Base-by-base conservation (phyloP, 2,113 vertebrate species). In the Sinocyclocheilus anophthalmus region DNA sequence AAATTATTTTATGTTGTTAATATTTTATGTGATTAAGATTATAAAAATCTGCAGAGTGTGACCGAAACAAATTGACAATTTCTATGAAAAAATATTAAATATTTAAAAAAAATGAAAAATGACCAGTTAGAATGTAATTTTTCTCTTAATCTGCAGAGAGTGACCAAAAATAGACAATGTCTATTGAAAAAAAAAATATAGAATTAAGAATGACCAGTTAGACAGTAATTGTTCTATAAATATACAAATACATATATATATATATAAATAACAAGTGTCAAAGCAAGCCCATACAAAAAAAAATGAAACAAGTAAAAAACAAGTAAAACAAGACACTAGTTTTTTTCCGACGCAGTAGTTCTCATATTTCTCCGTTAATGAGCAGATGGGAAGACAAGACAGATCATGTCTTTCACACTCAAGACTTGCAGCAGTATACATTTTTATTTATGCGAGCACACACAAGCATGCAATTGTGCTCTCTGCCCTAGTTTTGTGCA, bases 391-490 rank as follows among this genome's bases (percentile, higher is more conserved):
- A 83, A 39, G 50, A 83, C 48, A 39, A 73, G 69, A 73, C 55
- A 48, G 30, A 73, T 57, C 53, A 39, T 73, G 81, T 39, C 30
- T 57, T 22, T 55, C 48, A 55, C 50, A 57, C 33, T 33, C 33
- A 24, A 24, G 67, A 53, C 33, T n/a, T 72, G 65, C 48, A 42
- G 30, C 14, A 7, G 10, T 84, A n/a, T 61, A 30, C 45, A 50
- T 82, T 53, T 82, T 82, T 69, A 20, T 48, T 8, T n/a, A 26
- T 12, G 3, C 22, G 2, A 6, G 22, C n/a, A 67, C 57, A 18
- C 39, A 81, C 78, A 53, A 24, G 63, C n/a, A 82, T 24, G 61
- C 63, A 67, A 37, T 53, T 69, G 80, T 82, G 80, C 61, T 70
- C 37, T 30, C 45, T 70, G 50, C 0, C 22, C 67, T 83, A 57